A percentile compares a stretch with the other conserved stretches of the same genome.
Conservation (phyloP, 1,140 invertebrate genomes). For the Drosophila mauritiana region DNA sequence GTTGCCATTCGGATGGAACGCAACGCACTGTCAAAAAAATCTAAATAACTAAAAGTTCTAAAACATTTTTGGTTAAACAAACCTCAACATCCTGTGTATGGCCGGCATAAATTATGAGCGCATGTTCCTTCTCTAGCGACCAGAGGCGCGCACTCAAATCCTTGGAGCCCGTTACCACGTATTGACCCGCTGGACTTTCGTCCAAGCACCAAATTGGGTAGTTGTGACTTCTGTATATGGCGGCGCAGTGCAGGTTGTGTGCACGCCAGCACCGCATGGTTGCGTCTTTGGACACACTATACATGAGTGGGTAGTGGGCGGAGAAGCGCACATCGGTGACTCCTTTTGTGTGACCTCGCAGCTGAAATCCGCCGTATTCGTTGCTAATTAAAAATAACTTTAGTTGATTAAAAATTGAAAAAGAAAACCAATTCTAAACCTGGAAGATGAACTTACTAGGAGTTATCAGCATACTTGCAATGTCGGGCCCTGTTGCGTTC, state of each 20-base stretch:
- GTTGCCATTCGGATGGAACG: conserved; percentile 93
- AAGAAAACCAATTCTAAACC: background rate
- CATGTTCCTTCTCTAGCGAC: conserved; percentile 92
- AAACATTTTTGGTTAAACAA: conserved; percentile 1
- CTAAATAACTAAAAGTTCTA: background rate
- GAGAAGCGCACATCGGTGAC: conserved; percentile 90
- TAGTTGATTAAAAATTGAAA: background rate
- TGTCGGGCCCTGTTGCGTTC: conserved; percentile 39
- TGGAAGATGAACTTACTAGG: conserved; percentile 55
- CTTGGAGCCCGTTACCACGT: conserved; percentile 92
- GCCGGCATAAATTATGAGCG: conserved; percentile 92
- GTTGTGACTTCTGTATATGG: conserved; percentile 91
- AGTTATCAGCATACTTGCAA: conserved; percentile 71
- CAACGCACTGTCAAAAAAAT: conserved; percentile 85
- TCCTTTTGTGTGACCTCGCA: conserved; percentile 90
- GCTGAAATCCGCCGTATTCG: conserved; percentile 86
- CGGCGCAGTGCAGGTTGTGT: conserved; percentile 88
- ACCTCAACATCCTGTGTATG: conserved; percentile 94
- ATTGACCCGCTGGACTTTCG: conserved; percentile 89
- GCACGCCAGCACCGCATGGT: conserved; percentile 91
- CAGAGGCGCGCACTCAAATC: conserved; percentile 94
- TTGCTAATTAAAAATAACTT: conserved; percentile 48
- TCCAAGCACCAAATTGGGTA: conserved; percentile 95
- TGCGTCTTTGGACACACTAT: conserved; percentile 91
- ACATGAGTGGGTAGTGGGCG: conserved; percentile 86